Conservation (phyloP, 2,113 vertebrate species). For the Planiliza haematocheilus region DNA sequence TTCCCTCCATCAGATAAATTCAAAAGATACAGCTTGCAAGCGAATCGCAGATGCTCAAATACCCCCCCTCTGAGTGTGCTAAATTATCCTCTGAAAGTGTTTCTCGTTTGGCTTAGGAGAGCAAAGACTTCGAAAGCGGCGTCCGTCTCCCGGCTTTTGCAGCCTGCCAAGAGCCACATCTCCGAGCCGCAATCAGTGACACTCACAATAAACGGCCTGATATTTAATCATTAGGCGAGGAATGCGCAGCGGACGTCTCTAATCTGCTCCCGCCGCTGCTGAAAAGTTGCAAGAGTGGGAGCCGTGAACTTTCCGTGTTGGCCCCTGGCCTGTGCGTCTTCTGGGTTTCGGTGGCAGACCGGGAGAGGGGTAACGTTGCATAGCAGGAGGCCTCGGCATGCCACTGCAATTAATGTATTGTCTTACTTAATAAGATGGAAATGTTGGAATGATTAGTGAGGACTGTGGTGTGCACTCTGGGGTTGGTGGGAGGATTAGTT, state of each 20-base stretch:
- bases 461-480: constrained; percentile 54
- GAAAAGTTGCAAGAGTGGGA: constrained; percentile 53
- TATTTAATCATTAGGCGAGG: constrained; percentile 75
- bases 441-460: constrained; percentile 73
- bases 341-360: constrained; percentile 55
- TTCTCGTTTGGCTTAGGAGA: constrained; percentile 29
- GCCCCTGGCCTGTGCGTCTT: constrained; percentile 25
- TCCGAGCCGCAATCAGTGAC: constrained; percentile 64
- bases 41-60: not conserved
- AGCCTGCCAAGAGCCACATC: constrained; percentile 71
- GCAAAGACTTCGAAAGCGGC: constrained; percentile 13
- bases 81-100: not conserved
- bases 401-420: constrained; percentile 77
- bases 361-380: constrained; percentile 58
- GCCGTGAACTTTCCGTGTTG: constrained; percentile 55
- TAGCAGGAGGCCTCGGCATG: constrained; percentile 62
- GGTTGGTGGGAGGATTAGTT: constrained; percentile 59
- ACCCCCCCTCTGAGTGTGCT: not conserved
- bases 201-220: constrained; percentile 73
- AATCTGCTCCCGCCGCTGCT: constrained; percentile 64
- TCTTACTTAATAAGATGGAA: constrained; percentile 79
- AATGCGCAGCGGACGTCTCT: constrained; percentile 66
- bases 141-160: constrained; percentile 19
- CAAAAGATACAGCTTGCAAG: no score
- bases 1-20: no score